A percentile compares a stretch with the other conserved stretches of the same genome.
phyloP scores from a whole-genome alignment of 2,888 invertebrate species.

The Eristalis intricaria region DNA sequence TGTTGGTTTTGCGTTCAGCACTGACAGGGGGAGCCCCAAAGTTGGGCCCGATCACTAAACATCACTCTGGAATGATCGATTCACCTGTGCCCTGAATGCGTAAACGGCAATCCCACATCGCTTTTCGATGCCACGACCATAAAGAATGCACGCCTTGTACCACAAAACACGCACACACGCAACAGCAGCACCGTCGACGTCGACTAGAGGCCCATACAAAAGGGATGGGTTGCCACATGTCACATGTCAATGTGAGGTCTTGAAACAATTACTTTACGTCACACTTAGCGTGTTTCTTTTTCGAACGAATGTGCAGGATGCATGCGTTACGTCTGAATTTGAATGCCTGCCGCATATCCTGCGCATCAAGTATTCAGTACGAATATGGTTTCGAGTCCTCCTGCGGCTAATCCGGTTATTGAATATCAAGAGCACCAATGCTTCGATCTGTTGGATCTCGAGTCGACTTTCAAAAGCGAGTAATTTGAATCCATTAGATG shows the following conservation, averaged over 20 bases:
- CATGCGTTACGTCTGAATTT: background rate
- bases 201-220: background rate
- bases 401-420: conserved; percentile 34
- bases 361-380: background rate
- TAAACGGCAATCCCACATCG: conserved; percentile 64
- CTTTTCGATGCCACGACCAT: conserved; percentile 17
- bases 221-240: conserved; percentile 24
- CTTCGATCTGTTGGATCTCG: background rate
- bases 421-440: conserved; percentile 29
- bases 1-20: conserved; percentile 24
- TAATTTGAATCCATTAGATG: conserved; percentile 20
- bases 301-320: background rate
- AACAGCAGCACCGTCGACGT: background rate
- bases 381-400: conserved; percentile 27
- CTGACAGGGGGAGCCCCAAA: conserved; percentile 19
- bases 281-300: conserved; percentile 30
- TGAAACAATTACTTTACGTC: conserved; percentile 43
- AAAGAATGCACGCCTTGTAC: background rate
- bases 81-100: conserved; percentile 68
- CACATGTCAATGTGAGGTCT: conserved; percentile 27
- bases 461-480: conserved; percentile 14
- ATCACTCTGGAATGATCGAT: conserved; percentile 60
- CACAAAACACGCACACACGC: background rate
- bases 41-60: conserved; percentile 36
- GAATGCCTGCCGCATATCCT: background rate